Evolutionary conservation across 1,140 invertebrate species (phyloP).

Genomic region (Drosophila teissieri): DNA sequence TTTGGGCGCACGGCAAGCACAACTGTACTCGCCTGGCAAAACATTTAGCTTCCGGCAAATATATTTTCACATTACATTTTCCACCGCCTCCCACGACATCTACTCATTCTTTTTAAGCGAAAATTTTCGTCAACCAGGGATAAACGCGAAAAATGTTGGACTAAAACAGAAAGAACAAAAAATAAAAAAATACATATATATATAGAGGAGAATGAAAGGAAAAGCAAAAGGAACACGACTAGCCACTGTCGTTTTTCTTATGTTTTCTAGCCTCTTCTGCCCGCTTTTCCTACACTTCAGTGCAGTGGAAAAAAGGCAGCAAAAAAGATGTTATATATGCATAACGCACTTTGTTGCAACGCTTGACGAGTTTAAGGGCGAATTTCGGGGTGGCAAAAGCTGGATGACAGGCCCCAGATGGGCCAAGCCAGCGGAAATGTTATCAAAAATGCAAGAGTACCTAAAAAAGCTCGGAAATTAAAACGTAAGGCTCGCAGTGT

Average conservation of each 20-base stretch:
- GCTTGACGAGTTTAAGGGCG: constrained; percentile 63
- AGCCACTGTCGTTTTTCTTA: constrained; percentile 70
- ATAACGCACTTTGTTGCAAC: constrained; percentile 77
- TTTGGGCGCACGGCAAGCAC: constrained; percentile 33
- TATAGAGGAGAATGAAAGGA: constrained; percentile 23
- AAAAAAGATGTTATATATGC: constrained; percentile 23
- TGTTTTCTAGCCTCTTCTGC: constrained; percentile 45
- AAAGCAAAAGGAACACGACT: constrained; percentile 36
- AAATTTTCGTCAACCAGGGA: constrained; percentile 59
- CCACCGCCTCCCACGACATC: constrained; percentile 12
- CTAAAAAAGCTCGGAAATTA: constrained; percentile 15
- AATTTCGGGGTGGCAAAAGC: constrained; percentile 15
- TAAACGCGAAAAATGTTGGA: constrained; percentile 11
- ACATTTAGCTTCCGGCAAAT: constrained; percentile 77
- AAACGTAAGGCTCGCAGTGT: constrained; percentile 13
- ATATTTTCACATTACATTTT: constrained; percentile 67
- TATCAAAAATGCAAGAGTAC: constrained; percentile 36
- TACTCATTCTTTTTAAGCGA: constrained; percentile 39
- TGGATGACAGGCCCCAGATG: constrained; percentile 38
- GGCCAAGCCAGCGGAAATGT: constrained; percentile 46
- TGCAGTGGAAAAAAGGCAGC: constrained; percentile 14
- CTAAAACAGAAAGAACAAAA: constrained; percentile 7
- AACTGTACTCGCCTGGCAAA: constrained; percentile 65
- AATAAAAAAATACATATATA: constrained; percentile 8
- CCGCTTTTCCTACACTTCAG: constrained; percentile 14